phyloP scores from a whole-genome alignment of 2,888 invertebrate genomes.

The Watsonalla binaria region DNA sequence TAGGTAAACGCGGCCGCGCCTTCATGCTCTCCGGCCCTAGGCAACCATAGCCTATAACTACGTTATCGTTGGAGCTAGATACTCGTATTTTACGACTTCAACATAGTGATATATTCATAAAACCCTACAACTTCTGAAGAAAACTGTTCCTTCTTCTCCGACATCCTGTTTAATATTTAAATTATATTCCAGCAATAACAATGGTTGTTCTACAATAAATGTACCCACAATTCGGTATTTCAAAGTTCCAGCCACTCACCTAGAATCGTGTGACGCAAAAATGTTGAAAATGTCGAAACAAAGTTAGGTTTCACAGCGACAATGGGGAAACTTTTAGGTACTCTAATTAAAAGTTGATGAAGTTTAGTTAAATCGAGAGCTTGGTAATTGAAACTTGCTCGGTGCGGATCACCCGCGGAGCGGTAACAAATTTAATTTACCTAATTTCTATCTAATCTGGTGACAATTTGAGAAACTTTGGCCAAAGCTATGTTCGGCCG shows the following conservation, averaged over 20 bases:
- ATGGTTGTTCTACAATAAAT: neutral
- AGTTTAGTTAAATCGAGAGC: conserved; percentile 1
- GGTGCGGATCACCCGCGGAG: neutral
- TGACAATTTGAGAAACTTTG: neutral
- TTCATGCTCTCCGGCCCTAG: too few relatives aligned
- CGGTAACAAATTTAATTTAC: conserved; percentile 1
- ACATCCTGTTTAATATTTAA: too few relatives aligned
- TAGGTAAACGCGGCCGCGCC: too few relatives aligned
- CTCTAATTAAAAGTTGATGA: conserved; percentile 10
- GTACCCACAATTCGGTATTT: too few relatives aligned
- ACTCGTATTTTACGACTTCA: too few relatives aligned
- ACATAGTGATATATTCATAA: too few relatives aligned
- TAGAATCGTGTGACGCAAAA: neutral
- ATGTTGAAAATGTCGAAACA: neutral
- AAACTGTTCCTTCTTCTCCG: too few relatives aligned
- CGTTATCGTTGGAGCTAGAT: too few relatives aligned
- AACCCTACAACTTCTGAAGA: too few relatives aligned
- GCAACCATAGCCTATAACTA: too few relatives aligned
- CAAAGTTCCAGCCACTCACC: too few relatives aligned
- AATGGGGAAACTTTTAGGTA: conserved; percentile 5
- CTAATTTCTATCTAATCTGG: neutral
- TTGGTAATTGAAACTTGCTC: conserved; percentile 1
- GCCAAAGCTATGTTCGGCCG: neutral
- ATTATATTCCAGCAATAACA: too few relatives aligned
- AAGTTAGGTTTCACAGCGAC: neutral